Conservation (phyloP, 2,888 invertebrate genomes). For the Drosophila barbarae region DNA sequence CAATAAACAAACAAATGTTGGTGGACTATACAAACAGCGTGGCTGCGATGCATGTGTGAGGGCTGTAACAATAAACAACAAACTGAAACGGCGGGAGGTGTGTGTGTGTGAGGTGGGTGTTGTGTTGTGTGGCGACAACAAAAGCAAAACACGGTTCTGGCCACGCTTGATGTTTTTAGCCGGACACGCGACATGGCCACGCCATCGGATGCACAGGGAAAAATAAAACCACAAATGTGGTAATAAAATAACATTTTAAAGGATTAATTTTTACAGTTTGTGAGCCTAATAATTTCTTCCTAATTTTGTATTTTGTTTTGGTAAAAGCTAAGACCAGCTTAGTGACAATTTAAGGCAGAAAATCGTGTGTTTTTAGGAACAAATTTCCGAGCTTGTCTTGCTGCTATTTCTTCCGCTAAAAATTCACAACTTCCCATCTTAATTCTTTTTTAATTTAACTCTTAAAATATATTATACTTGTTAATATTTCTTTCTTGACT, state of each 20-base stretch:
- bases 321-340: not conserved
- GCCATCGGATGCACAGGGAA: conserved; percentile 28
- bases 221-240: conserved; percentile 1
- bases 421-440: too few relatives aligned
- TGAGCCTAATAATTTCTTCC: not conserved
- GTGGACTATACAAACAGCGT: conserved; percentile 63
- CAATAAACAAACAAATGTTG: conserved; percentile 74
- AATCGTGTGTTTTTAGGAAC: not conserved
- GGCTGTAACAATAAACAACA: conserved; percentile 69
- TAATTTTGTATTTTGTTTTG: not conserved
- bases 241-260: too few relatives aligned
- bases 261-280: not conserved
- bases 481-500: too few relatives aligned
- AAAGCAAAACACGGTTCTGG: conserved; percentile 49
- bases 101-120: conserved; percentile 2
- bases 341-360: not conserved
- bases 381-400: not conserved
- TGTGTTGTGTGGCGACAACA: conserved; percentile 40
- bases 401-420: not conserved
- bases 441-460: not conserved
- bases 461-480: not conserved
- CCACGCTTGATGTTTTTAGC: conserved; percentile 41
- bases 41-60: conserved; percentile 45
- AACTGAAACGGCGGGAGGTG: conserved; percentile 30
- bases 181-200: conserved; percentile 66